Evolutionary conservation across 1,140 invertebrate genomes (phyloP).

Genomic region (Proales similis): DNA sequence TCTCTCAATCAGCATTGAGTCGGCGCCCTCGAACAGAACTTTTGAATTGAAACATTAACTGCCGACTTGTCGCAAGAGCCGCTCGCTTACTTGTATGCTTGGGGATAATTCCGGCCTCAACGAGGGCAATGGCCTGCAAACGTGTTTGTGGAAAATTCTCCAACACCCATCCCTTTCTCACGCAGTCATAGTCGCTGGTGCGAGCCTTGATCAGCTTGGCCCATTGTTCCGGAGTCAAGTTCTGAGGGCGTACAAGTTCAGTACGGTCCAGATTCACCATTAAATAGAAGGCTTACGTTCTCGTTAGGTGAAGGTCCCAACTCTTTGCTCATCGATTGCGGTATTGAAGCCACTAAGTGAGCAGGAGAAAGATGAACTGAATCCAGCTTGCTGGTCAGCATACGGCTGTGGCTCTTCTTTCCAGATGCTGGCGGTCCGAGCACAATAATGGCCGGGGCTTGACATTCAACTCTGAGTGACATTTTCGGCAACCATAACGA

Average conservation of each 20-base stretch:
- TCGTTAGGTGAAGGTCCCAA: slow-evolving; percentile 21
- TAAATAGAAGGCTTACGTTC: slow-evolving; percentile 3
- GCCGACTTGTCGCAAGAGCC: neutral
- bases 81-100: slow-evolving; percentile 48
- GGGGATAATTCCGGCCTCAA: slow-evolving; percentile 47
- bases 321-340: slow-evolving; percentile 24
- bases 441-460: slow-evolving; percentile 42
- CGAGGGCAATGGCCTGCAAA: slow-evolving; percentile 47
- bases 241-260: neutral
- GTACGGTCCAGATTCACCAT: neutral
- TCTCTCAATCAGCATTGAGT: slow-evolving; percentile 52
- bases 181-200: slow-evolving; percentile 47
- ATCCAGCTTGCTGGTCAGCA: slow-evolving; percentile 45
- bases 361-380: slow-evolving; percentile 40
- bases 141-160: slow-evolving; percentile 50
- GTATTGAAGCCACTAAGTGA: neutral
- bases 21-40: slow-evolving; percentile 50
- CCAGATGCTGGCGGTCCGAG: slow-evolving; percentile 53
- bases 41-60: slow-evolving; percentile 38
- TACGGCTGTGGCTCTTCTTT: slow-evolving; percentile 49
- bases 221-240: slow-evolving; percentile 47
- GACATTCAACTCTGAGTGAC: neutral
- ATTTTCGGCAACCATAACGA: neutral
- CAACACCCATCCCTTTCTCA: slow-evolving; percentile 51
- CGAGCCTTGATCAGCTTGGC: slow-evolving; percentile 44